Evolutionary conservation across 2,113 vertebrate species (phyloP), one percentile per base, ranked within the genome.

Genomic region (Speoplatyrhinus poulsoni): DNA sequence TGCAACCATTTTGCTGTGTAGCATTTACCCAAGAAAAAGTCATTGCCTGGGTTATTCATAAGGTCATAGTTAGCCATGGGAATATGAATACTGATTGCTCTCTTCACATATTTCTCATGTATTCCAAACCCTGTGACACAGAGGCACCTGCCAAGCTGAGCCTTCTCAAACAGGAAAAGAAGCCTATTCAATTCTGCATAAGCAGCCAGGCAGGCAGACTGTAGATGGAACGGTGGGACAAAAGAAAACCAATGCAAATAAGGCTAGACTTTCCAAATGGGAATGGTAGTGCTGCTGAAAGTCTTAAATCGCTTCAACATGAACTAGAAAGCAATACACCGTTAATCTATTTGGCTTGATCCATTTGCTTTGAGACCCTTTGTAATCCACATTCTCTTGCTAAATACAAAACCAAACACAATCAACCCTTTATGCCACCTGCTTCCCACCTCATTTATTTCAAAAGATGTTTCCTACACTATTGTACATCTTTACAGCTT

Each of bases 311-410:
- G 88, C 90, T 84, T 87, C 78, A 80, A 89, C 81, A 86, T 78
- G 82, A 88, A 87, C 83, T 80, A 88, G 83, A 90, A 85, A 83
- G 74, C 80, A 76, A 82, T 80, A 82, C 83, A 88, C 88, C 81
- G 84, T 90, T 91, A 90, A 92, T 91, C 88, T 87, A 88, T 89
- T 86, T 83, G 87, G 69, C 66, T 85, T 92, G 91, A 91, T 91
- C 86, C 87, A 83, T 85, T 86, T 87, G 84, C 88, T 83, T 82
- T 77, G 74, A 90, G 73, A 90, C 88, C 73, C 85, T 85, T 89
- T 89, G 72, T 89, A 91, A 88, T 88, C 82, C 76, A 85, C 80
- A 82, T 89, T 91, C 86, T 71, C 67, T 58, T 46, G 46, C 58
- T 65, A 70, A 71, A 87, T 69, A 65, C 62, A 68, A 70, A 75